Evolutionary conservation across 1,140 invertebrate genomes (phyloP), one percentile per base, ranked within the genome.

Genomic region (Neodiprion pinetum): DNA sequence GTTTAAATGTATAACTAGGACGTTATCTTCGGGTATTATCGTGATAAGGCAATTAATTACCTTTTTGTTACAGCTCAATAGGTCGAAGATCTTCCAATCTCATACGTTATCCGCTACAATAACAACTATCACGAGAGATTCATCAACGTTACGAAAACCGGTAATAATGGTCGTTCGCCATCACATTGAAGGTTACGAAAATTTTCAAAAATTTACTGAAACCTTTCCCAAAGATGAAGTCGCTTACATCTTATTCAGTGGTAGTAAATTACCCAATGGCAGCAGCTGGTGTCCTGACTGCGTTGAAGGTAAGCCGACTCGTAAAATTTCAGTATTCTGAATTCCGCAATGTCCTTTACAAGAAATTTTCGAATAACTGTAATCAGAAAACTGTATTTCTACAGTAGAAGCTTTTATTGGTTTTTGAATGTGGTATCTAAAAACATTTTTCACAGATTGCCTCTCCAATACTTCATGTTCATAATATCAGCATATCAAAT

Each of bases 211-310:
- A 75, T 90, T 90, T 76, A 89, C 91, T 73, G 81, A 89, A 76
- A 82, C 88, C 40, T 86, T 92, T 7, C 87, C 90, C 73, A 75
- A 74, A 1, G 78, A 81, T 61, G 71, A 85, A 7, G 81, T 89
- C 1, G 88, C 93, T 48, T 88, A 92, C 80, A 88, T 94, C 14
- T 90, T 93, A 23, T 95, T 92, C 78, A 92, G 89, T 77, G 94
- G 94, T 48, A 89, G 90, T 17, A 94, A 94, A 83, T 80, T 90
- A 53, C 84, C 90, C n/a, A 87, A 89, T 78, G 93, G 93, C 8
- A 78, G 89, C 70, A 95, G 92, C 82, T 95, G 94, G 94, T 95
- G 94, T 79, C 89, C 91, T 2, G 94, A 95, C 82, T 95, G 94
- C 83, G 92, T 93, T 40, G 89, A 89, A 90, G 93, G 92, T 93